Conservation (phyloP, 2,113 vertebrate species). For the Leptocoma aspasia region DNA sequence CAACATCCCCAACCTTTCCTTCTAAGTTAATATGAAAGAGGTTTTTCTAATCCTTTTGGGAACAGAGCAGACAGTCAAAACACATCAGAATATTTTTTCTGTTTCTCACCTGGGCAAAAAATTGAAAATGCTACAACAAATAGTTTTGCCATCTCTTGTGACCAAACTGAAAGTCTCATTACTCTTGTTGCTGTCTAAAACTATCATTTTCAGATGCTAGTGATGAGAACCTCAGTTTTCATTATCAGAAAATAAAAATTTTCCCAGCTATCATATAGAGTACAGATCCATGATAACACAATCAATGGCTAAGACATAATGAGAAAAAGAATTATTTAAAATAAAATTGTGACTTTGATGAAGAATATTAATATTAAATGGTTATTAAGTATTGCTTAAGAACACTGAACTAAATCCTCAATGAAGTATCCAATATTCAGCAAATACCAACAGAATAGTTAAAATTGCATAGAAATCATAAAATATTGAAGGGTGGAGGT, state of each 20-base stretch:
- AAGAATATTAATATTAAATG: constrained; percentile 17
- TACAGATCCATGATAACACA: neutral
- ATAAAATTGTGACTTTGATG: constrained; percentile 9
- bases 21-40: neutral
- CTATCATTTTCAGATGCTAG: neutral
- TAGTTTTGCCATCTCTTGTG: constrained; percentile 16
- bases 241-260: constrained; percentile 25
- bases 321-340: neutral
- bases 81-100: constrained; percentile 18
- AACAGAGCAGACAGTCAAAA: constrained; percentile 11
- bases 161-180: constrained; percentile 21
- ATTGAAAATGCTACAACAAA: constrained; percentile 5
- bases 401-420: neutral
- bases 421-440: neutral
- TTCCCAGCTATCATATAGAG: neutral
- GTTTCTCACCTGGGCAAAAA: constrained; percentile 27
- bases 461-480: neutral
- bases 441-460: neutral
- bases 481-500: neutral
- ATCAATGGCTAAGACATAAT: neutral
- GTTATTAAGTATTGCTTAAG: neutral
- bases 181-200: constrained; percentile 16
- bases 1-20: neutral
- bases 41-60: neutral
- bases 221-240: neutral